Percentiles rank a stretch among this genome's conserved stretches.
Conservation (phyloP, 1,140 invertebrate species). For the Phymastichus coffea region DNA sequence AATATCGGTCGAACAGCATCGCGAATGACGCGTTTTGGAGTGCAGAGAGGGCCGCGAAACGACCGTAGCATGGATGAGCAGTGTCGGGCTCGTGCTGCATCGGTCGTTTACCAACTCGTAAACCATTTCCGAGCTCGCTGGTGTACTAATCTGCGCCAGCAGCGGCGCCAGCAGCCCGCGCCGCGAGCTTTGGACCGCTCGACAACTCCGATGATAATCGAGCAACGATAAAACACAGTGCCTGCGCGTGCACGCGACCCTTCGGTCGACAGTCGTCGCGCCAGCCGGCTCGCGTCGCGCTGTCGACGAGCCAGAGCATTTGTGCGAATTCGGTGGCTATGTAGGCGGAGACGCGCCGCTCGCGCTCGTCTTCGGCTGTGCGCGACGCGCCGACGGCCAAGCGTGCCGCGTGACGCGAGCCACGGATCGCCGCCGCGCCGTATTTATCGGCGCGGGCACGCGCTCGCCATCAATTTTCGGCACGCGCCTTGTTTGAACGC, state of each 20-base stretch:
- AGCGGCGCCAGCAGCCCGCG: neutral
- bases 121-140: conserved; percentile 1
- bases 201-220: neutral
- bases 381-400: too few species aligned
- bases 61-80: conserved; percentile 11
- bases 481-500: conserved; percentile 31
- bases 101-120: conserved; percentile 17
- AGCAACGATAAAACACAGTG: conserved; percentile 47
- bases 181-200: neutral
- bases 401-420: too few species aligned
- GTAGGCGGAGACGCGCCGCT: too few species aligned
- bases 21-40: neutral
- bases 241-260: conserved; percentile 46
- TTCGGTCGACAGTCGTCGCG: conserved; percentile 26
- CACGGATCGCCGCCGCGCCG: conserved; percentile 31
- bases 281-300: too few species aligned
- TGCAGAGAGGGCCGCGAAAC: neutral
- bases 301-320: too few species aligned
- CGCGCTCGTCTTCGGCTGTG: too few species aligned
- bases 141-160: neutral
- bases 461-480: conserved; percentile 28
- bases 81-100: conserved; percentile 19
- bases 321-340: too few species aligned
- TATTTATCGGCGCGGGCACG: conserved; percentile 30
- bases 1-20: neutral